Percentiles rank a stretch among this genome's conserved stretches.
Evolutionary conservation across 2,888 invertebrate genomes (phyloP).

Genomic region (Eupithecia insigniata): DNA sequence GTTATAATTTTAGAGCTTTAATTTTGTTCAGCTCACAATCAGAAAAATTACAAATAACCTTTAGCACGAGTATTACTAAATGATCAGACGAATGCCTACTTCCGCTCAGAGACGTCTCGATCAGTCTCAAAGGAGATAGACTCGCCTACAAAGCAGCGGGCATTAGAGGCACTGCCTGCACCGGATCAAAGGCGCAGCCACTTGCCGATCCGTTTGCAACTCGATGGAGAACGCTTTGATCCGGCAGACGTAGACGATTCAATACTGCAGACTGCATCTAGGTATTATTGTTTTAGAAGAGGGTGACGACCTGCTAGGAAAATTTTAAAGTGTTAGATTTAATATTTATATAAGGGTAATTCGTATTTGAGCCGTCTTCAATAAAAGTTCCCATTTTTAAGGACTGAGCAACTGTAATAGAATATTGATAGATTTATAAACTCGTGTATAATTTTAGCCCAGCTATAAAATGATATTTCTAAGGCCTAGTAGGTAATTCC

Average conservation of each 20-base stretch:
- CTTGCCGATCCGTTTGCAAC: constrained; percentile 32
- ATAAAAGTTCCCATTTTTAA: too few relatives aligned
- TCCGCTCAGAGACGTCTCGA: background rate
- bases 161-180: constrained; percentile 30
- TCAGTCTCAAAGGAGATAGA: background rate
- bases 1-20: too few relatives aligned
- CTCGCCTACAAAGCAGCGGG: constrained; percentile 7
- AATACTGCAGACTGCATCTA: constrained; percentile 1
- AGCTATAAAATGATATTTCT: background rate
- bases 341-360: too few relatives aligned
- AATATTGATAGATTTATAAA: background rate
- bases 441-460: background rate
- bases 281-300: background rate
- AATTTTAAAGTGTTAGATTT: background rate
- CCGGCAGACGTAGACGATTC: background rate
- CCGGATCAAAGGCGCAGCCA: constrained; percentile 34
- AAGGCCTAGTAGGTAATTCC: background rate
- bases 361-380: too few relatives aligned
- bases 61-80: background rate
- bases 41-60: too few relatives aligned
- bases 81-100: background rate
- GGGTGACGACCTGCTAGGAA: background rate
- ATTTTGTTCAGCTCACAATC: too few relatives aligned
- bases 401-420: background rate
- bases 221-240: constrained; percentile 23